Percentiles rank a stretch among this genome's conserved stretches.
Evolutionary conservation across 2,888 invertebrate species (phyloP).

Genomic region (Ectropis crepuscularia): DNA sequence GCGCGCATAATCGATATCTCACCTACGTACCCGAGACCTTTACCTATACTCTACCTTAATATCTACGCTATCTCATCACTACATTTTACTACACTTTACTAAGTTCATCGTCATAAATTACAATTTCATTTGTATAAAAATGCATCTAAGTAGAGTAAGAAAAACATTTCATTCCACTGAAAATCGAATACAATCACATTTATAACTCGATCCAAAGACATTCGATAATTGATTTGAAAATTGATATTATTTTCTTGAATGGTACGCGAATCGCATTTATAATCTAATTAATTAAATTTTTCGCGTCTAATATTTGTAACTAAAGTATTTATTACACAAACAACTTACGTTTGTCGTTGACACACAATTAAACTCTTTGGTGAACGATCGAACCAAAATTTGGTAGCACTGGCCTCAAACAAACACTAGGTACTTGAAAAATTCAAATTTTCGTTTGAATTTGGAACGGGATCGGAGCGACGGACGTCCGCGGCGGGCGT

Average conservation of each 20-base stretch:
- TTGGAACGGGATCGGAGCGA: slow-evolving; percentile 55
- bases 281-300: slow-evolving; percentile 26
- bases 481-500: slow-evolving; percentile 64
- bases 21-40: slow-evolving; percentile 31
- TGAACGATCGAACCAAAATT: neutral
- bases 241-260: neutral
- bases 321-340: neutral
- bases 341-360: slow-evolving; percentile 13
- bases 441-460: slow-evolving; percentile 35
- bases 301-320: neutral
- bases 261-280: neutral
- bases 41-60: neutral
- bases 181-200: neutral
- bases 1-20: slow-evolving; percentile 42
- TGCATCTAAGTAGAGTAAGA: too few relatives aligned
- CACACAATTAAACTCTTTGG: slow-evolving; percentile 9
- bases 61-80: neutral
- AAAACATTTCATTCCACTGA: neutral
- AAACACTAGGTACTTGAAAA: slow-evolving; percentile 9
- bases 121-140: too few relatives aligned
- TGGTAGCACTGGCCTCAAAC: slow-evolving; percentile 16
- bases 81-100: neutral
- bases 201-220: neutral
- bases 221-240: neutral
- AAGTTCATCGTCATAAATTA: too few relatives aligned